phyloP scores from a whole-genome alignment of 2,797 vertebrate genomes.

The Carduelis carduelis region DNA sequence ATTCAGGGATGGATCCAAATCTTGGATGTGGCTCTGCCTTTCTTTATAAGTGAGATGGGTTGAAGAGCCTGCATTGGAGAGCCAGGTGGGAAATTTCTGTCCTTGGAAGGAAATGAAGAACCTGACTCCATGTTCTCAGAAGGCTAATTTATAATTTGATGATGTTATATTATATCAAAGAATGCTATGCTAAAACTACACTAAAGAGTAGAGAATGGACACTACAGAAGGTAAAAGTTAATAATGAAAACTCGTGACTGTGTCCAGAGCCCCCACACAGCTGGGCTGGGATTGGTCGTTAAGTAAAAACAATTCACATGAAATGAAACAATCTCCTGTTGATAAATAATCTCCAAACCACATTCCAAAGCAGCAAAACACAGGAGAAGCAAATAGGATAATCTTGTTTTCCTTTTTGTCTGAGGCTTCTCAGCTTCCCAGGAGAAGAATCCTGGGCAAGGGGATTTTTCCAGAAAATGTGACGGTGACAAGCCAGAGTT shows the following conservation, averaged over 20 bases:
- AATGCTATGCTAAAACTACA: no score
- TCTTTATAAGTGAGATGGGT: rapidly evolving
- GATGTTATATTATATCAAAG: no score
- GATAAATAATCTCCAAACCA: no score
- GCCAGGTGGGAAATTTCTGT: no score
- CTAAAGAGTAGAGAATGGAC: no score
- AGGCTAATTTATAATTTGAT: no score
- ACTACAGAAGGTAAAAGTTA: no score
- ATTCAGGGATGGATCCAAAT: background rate
- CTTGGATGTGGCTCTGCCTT: background rate
- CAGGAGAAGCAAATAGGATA: background rate
- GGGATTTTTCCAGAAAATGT: background rate
- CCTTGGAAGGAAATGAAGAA: no score
- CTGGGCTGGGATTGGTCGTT: background rate
- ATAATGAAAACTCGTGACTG: no score
- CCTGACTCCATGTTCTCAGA: no score
- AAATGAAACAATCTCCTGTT: background rate
- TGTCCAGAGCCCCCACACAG: background rate
- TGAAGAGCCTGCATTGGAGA: background rate
- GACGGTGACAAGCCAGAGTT: background rate
- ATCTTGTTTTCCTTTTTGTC: background rate
- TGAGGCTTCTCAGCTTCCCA: background rate
- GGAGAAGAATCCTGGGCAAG: background rate
- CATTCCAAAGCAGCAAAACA: background rate
- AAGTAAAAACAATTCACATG: no score